phyloP scores from a whole-genome alignment of 1,140 invertebrate species.

The Ceratosolen solmsi region DNA sequence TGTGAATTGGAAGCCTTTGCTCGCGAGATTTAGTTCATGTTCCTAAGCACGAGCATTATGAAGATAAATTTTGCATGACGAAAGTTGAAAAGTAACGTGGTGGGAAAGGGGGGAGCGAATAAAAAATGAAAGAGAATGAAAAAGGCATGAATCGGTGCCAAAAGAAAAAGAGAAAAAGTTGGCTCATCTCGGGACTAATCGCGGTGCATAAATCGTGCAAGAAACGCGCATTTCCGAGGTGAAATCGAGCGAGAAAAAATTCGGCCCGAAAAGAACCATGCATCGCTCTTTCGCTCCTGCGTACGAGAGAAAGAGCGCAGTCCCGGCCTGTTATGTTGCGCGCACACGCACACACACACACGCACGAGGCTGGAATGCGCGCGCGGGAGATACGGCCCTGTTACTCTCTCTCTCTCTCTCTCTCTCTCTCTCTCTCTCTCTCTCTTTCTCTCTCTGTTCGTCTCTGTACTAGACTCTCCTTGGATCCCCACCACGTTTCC shows the following conservation, averaged over 20 bases:
- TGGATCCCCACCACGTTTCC: not conserved
- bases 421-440: not conserved
- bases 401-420: conserved; percentile 23
- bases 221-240: conserved; percentile 47
- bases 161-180: conserved; percentile 24
- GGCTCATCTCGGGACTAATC: conserved; percentile 42
- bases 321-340: conserved; percentile 11
- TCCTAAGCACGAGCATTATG: not conserved
- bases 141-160: conserved; percentile 8
- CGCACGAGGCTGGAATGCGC: conserved; percentile 38
- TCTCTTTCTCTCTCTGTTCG: not conserved
- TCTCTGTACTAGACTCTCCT: conserved; percentile 52
- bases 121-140: not conserved
- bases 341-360: conserved; percentile 26
- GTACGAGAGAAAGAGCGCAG: conserved; percentile 19
- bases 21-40: too few species aligned
- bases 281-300: conserved; percentile 20
- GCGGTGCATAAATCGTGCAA: conserved; percentile 44
- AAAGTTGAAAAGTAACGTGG: not conserved
- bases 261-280: conserved; percentile 10
- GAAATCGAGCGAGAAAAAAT: conserved; percentile 53
- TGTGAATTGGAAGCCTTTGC: too few species aligned
- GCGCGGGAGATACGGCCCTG: conserved; percentile 51
- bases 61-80: conserved; percentile 15
- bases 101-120: not conserved